Evolutionary conservation across 1,140 invertebrate genomes (phyloP).

Genomic region (Ectropis grisescens): DNA sequence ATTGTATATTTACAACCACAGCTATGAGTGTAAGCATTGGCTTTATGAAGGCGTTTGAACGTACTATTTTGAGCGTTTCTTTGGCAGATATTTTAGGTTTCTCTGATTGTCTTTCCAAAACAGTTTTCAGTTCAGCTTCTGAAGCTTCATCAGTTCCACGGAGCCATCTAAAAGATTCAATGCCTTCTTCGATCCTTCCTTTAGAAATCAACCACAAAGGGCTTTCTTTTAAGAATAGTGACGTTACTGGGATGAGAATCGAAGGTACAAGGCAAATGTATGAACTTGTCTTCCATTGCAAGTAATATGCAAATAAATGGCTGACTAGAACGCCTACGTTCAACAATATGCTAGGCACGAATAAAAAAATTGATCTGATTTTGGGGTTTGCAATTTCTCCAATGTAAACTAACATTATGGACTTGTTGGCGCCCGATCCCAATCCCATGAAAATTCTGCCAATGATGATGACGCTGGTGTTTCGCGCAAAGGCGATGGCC

Average conservation of each 20-base stretch:
- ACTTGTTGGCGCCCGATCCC: slow-evolving; percentile 6
- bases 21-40: slow-evolving; percentile 16
- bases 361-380: slow-evolving; percentile 6
- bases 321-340: slow-evolving; percentile 5
- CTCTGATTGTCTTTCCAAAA: slow-evolving; percentile 22
- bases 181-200: slow-evolving; percentile 24
- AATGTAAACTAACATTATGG: slow-evolving; percentile 8
- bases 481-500: slow-evolving; percentile 3
- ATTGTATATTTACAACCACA: slow-evolving; percentile 18
- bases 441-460: slow-evolving; percentile 11
- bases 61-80: slow-evolving; percentile 11
- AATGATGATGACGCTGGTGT: slow-evolving; percentile 3
- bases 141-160: slow-evolving; percentile 18
- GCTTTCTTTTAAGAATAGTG: slow-evolving; percentile 30
- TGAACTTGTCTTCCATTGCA: slow-evolving; percentile 43
- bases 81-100: slow-evolving; percentile 5
- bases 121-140: slow-evolving; percentile 20
- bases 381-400: slow-evolving; percentile 11
- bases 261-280: slow-evolving; percentile 18
- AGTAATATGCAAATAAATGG: slow-evolving; percentile 6
- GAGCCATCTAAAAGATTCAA: slow-evolving; percentile 23
- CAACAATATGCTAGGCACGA: slow-evolving; percentile 1
- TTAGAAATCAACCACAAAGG: slow-evolving; percentile 34
- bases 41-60: slow-evolving; percentile 19
- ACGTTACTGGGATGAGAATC: slow-evolving; percentile 9